Evolutionary conservation across 1,140 invertebrate species (phyloP).

Genomic region (Caerostris extrusa): DNA sequence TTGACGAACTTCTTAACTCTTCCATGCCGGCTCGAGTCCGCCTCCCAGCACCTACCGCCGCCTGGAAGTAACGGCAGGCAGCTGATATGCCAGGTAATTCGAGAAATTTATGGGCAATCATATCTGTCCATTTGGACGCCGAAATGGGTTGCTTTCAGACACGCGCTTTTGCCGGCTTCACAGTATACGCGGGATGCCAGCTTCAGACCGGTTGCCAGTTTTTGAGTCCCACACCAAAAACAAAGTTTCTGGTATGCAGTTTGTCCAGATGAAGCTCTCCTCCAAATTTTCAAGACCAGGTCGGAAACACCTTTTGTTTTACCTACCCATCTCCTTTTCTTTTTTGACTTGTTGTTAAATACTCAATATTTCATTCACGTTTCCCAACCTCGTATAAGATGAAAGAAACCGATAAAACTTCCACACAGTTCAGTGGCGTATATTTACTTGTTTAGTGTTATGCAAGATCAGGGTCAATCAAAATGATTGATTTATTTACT

Average conservation of each 20-base stretch:
- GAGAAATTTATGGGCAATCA: conserved; percentile 76
- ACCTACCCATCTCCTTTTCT: conserved; percentile 4
- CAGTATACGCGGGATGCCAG: neutral
- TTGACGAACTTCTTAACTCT: conserved; percentile 30
- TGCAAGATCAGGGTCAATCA: neutral
- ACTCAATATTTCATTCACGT: conserved; percentile 53
- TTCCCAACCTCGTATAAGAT: neutral
- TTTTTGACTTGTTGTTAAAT: neutral
- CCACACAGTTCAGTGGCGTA: neutral
- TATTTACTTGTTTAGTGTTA: neutral
- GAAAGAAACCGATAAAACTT: neutral
- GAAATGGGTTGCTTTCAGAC: conserved; percentile 55
- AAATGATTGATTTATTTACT: neutral
- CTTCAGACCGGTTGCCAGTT: conserved; percentile 1
- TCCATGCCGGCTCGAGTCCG: conserved; percentile 21
- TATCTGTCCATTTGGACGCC: conserved; percentile 67
- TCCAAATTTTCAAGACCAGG: conserved; percentile 21
- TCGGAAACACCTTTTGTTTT: conserved; percentile 7
- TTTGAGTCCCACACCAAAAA: neutral
- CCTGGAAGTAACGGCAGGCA: conserved; percentile 48
- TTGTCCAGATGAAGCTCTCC: conserved; percentile 53
- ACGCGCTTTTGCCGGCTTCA: conserved; percentile 49
- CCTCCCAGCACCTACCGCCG: conserved; percentile 46
- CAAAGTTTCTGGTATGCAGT: conserved; percentile 51
- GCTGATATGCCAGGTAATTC: conserved; percentile 77